Base-by-base conservation (phyloP, 2,888 invertebrate genomes). In the Euclidia mi region DNA sequence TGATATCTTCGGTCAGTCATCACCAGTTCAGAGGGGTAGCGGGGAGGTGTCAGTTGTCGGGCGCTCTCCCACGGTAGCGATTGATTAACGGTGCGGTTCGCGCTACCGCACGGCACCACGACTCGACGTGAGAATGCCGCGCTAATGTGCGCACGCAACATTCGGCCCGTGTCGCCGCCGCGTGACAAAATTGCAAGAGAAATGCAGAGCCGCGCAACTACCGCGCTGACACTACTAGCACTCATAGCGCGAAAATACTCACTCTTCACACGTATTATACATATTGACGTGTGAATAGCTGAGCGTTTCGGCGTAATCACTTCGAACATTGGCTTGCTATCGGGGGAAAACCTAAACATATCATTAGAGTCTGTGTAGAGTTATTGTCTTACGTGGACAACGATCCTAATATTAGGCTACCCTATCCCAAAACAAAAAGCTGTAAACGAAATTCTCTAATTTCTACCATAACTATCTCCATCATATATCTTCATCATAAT, bases 71-170 rank as follows among this genome's bases (percentile, higher is more conserved):
- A 89, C 90, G 90, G 85, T 78, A 73, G 65, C 81, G 78, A 82
- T 83, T 89, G 88, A 88, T 90, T 89, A 88, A 86, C 87, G 88
- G 87, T 85, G 84, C 78, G 78, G 72, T 84, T 81, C 82, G 78
- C 82, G 79, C 82, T 76, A 82, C 6, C 47, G 37, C 70, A 9
- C 15, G 6, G 7, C 72, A 72, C 47, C 67, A 66, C 68, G 68
- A 68, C 56, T 46, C 74, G 75, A 85, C 87, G 87, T 86, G 88
- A 82, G 85, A 87, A 85, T 76, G 74, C 69, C 65, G 78, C 73
- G 81, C 73, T 81, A 79, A 82, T 81, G 82, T 79, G 84, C 75
- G 75, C 71, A 61, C 69, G 72, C 66, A 70, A 78, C 84, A 83
- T 85, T 82, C 84, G 84, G 78, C 56, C 71, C 84, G 78, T 71